Percentiles rank a stretch among this genome's conserved stretches.
phyloP scores from a whole-genome alignment of 2,797 vertebrate species.

The Poecilia gillii region DNA sequence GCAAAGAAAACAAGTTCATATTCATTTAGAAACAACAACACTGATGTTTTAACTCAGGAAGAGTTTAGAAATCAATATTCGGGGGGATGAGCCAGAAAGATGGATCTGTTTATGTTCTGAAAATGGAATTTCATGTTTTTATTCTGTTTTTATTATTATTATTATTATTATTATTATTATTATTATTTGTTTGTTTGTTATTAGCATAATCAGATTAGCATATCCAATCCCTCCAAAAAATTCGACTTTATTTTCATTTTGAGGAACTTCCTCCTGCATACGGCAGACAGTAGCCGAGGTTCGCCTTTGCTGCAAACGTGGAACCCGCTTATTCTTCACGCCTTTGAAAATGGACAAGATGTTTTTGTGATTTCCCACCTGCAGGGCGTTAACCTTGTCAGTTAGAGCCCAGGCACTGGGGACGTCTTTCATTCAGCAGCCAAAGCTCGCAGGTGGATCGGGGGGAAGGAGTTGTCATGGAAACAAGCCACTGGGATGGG shows the following conservation, averaged over 20 bases:
- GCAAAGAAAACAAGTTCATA: too few species aligned
- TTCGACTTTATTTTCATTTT: neutral
- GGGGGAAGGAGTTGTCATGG: slow-evolving; percentile 76
- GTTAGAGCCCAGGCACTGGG: slow-evolving; percentile 74
- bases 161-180: neutral
- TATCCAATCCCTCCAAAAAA: neutral
- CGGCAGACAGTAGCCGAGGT: neutral
- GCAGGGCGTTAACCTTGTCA: slow-evolving; percentile 79
- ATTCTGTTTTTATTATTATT: neutral
- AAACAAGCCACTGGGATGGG: slow-evolving; percentile 75
- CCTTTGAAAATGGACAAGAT: slow-evolving; percentile 61
- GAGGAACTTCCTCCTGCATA: neutral
- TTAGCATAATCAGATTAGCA: neutral
- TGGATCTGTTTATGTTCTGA: neutral
- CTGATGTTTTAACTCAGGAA: too few species aligned
- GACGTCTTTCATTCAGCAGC: slow-evolving; percentile 69
- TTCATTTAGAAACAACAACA: too few species aligned
- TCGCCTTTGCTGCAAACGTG: slow-evolving; percentile 34
- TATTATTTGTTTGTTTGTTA: neutral
- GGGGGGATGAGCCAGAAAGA: neutral
- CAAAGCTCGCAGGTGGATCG: slow-evolving; percentile 72
- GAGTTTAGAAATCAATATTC: too few species aligned
- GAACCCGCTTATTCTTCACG: slow-evolving; percentile 40
- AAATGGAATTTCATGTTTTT: neutral
- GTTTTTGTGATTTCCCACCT: slow-evolving; percentile 68